phyloP scores from a whole-genome alignment of 1,140 invertebrate species.

The Cotesia typhae region DNA sequence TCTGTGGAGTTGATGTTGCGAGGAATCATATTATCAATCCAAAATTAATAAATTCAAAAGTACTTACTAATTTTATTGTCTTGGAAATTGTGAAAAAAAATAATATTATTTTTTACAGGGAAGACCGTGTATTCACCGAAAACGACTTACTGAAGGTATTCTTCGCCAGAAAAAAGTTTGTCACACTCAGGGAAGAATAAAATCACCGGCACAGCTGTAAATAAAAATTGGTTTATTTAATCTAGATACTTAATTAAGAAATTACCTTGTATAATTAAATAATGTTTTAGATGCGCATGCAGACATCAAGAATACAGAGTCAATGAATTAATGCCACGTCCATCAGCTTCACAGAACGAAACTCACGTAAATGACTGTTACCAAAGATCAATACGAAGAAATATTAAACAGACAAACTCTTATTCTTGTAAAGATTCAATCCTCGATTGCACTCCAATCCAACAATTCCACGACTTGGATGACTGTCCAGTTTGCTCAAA shows the following conservation, averaged over 20 bases:
- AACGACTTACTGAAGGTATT: conserved; percentile 47
- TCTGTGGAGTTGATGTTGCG: conserved; percentile 38
- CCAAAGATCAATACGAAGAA: conserved; percentile 26
- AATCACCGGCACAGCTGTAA: conserved; percentile 37
- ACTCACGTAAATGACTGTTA: conserved; percentile 41
- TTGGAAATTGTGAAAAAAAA: not conserved
- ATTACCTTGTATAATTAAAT: not conserved
- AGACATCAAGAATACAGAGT: conserved; percentile 1
- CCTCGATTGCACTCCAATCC: conserved; percentile 33
- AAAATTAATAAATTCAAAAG: conserved; percentile 60
- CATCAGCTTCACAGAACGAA: conserved; percentile 28
- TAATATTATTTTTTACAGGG: conserved; percentile 37
- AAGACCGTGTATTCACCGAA: conserved; percentile 45
- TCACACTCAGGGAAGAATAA: conserved; percentile 48
- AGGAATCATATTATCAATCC: conserved; percentile 54
- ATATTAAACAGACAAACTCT: conserved; percentile 12
- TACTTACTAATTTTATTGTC: conserved; percentile 27
- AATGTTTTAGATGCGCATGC: conserved; percentile 13
- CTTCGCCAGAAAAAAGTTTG: conserved; percentile 59
- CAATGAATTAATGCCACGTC: not conserved
- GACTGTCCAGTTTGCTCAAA: conserved; percentile 57
- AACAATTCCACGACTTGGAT: conserved; percentile 47
- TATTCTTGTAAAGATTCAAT: not conserved
- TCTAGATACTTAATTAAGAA: conserved; percentile 6
- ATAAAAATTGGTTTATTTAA: not conserved